These are phyloP conservation scores for Athalia cordata DNA, from an alignment of 2,888 invertebrate species.

Conservation along the genomic window DNA sequence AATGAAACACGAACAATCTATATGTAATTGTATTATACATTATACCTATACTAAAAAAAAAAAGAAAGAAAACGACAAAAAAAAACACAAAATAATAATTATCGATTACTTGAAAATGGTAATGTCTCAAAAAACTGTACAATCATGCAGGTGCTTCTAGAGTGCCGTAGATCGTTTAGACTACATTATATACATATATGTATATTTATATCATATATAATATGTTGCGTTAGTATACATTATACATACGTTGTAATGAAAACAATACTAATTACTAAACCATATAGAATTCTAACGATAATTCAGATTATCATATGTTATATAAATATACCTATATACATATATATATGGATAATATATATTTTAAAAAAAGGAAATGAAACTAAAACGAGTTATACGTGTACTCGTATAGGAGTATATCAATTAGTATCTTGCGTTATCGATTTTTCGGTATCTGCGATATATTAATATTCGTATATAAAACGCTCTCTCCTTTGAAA, in stretches of 20 bases:
- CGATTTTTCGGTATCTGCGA: conserved; percentile 45
- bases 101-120: neutral
- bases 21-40: neutral
- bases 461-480: conserved; percentile 42
- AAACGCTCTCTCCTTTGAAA: conserved; percentile 47
- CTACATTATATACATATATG: conserved; percentile 28
- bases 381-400: conserved; percentile 46
- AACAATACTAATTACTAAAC: conserved; percentile 42
- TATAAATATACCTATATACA: conserved; percentile 42
- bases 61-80: neutral
- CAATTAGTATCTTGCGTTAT: conserved; percentile 46
- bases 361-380: too few relatives aligned
- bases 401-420: conserved; percentile 34
- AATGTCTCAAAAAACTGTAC: conserved; percentile 56
- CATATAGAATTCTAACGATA: conserved; percentile 15
- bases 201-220: conserved; percentile 31
- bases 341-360: conserved; percentile 41
- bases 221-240: conserved; percentile 22
- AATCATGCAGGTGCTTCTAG: conserved; percentile 54
- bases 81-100: neutral
- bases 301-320: conserved; percentile 34
- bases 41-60: neutral
- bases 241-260: conserved; percentile 32
- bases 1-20: conserved; percentile 47
- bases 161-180: conserved; percentile 47